Percentiles rank a stretch among this genome's conserved stretches.
These are phyloP conservation scores for Gobio gobio DNA, from an alignment of 2,113 vertebrate species.

Conservation along the genomic window DNA sequence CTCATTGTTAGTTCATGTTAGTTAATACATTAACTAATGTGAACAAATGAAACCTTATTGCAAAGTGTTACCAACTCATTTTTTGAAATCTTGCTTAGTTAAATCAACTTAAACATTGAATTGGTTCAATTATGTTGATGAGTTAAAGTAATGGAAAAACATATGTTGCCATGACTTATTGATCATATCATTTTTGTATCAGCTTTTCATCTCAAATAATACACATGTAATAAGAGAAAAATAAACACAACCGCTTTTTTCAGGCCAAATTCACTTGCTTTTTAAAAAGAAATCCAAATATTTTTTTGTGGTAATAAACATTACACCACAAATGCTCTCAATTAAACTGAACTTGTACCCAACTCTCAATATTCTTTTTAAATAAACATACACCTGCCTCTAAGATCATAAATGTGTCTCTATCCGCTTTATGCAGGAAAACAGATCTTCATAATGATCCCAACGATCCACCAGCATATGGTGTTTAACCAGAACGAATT, in stretches of 20 bases:
- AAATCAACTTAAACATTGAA: too few species aligned
- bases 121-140: too few species aligned
- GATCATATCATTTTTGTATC: too few species aligned
- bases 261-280: background rate
- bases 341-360: background rate
- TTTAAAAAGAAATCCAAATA: too few species aligned
- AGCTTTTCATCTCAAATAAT: background rate
- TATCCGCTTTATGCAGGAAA: background rate
- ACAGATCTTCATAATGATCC: slow-evolving; percentile 55
- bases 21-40: too few species aligned
- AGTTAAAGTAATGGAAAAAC: too few species aligned
- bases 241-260: background rate
- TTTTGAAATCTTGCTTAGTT: too few species aligned
- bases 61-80: too few species aligned
- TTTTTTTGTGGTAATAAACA: background rate
- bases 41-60: too few species aligned
- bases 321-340: too few species aligned
- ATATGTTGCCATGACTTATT: too few species aligned
- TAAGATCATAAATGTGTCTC: slow-evolving; percentile 17
- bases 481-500: slow-evolving; percentile 90
- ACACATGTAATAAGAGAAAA: background rate
- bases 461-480: slow-evolving; percentile 76
- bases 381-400: slow-evolving; percentile 39
- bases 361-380: slow-evolving; percentile 48
- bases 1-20: too few species aligned